Conservation (phyloP, 1,140 invertebrate species). For the Drosophila baimaii region DNA sequence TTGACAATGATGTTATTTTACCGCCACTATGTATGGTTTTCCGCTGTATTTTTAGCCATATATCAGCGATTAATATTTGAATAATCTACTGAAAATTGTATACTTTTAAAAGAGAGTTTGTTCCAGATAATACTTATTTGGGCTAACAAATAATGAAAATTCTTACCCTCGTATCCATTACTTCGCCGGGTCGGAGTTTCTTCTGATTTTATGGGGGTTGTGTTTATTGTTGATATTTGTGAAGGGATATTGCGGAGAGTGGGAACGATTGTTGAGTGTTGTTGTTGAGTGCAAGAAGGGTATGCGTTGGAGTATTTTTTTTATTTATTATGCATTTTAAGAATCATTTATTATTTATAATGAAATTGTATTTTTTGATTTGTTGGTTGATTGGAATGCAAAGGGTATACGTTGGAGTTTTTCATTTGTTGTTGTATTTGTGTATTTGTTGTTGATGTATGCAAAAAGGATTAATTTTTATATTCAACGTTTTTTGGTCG, state of each 20-base stretch:
- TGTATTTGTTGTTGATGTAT: conserved; percentile 46
- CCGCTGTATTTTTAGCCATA: background rate
- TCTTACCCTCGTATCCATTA: conserved; percentile 97
- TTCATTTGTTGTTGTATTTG: background rate
- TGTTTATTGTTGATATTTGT: conserved; percentile 26
- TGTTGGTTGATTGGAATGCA: conserved; percentile 21
- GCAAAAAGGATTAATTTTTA: conserved; percentile 37
- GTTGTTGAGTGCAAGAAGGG: conserved; percentile 54
- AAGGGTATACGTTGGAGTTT: background rate
- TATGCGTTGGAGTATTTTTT: conserved; percentile 48
- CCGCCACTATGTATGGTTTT: background rate
- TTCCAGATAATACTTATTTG: background rate
- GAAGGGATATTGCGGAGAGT: conserved; percentile 77
- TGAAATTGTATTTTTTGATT: conserved; percentile 25
- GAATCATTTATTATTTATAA: conserved; percentile 26
- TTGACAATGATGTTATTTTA: background rate
- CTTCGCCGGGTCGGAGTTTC: conserved; percentile 96
- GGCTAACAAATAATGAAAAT: conserved; percentile 1
- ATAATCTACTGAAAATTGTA: background rate
- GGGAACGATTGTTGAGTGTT: conserved; percentile 66
- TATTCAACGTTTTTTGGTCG: conserved; percentile 14
- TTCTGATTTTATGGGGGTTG: conserved; percentile 83
- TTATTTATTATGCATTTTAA: conserved; percentile 11
- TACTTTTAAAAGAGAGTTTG: background rate
- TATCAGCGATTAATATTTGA: background rate